Conservation (phyloP, 2,797 vertebrate species). For the Phrynocephalus forsythii region DNA sequence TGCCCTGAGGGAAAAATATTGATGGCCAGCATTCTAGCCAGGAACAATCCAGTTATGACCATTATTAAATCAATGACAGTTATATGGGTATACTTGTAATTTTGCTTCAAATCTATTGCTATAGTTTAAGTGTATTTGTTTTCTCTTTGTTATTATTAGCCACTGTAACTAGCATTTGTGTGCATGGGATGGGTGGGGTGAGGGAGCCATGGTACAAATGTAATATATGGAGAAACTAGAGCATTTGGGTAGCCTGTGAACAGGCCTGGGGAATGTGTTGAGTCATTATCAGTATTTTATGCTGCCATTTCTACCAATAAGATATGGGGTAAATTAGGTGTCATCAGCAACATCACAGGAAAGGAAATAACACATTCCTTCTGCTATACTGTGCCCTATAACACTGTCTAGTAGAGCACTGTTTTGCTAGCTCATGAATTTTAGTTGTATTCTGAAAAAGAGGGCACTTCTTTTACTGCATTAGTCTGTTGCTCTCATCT, state of each 20-base stretch:
- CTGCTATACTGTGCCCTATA: no score
- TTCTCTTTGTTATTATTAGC: not conserved
- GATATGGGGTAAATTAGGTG: not conserved
- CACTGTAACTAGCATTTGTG: not conserved
- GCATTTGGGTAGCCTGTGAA: not conserved
- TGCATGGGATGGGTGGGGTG: no score
- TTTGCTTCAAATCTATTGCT: not conserved
- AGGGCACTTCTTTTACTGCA: no score
- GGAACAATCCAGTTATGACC: not conserved
- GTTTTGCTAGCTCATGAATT: not conserved
- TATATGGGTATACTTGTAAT: not conserved
- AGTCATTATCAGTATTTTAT: not conserved
- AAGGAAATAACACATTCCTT: not conserved
- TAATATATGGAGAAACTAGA: not conserved
- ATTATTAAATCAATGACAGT: not conserved
- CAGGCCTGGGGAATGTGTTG: not conserved
- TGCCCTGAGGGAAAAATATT: not conserved
- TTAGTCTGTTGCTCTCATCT: no score
- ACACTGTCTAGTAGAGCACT: not conserved
- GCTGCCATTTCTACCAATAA: conserved; percentile 13
- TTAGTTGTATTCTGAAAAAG: not conserved
- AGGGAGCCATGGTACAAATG: not conserved
- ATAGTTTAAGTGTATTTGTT: not conserved
- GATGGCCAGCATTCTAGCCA: not conserved
- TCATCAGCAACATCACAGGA: not conserved